These are phyloP conservation scores for Luidia sarsii DNA, from an alignment of 53 echinoderm and acorn worm species.

Conservation along the genomic window DNA sequence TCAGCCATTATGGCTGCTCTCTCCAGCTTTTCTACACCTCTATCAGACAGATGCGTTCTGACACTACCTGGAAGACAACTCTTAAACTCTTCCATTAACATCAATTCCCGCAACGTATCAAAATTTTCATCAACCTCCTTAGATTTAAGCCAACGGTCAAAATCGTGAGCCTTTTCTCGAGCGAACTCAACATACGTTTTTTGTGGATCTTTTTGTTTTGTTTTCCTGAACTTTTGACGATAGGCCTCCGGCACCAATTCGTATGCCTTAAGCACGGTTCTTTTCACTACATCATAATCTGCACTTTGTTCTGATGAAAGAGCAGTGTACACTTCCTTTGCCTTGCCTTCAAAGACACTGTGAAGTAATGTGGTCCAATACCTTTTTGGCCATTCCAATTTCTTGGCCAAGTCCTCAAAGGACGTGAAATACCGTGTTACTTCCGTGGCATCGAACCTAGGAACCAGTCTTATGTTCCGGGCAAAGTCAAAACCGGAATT, in stretches of 20 bases:
- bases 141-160: constrained; percentile 62
- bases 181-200: constrained; percentile 70
- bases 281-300: constrained; percentile 62
- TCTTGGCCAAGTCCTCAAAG: constrained; percentile 62
- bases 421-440: constrained; percentile 51
- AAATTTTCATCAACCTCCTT: constrained; percentile 32
- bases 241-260: constrained; percentile 77
- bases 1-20: constrained; percentile 35
- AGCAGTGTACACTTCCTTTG: constrained; percentile 60
- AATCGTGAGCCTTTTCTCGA: constrained; percentile 38
- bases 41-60: constrained; percentile 55
- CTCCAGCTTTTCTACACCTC: constrained; percentile 23
- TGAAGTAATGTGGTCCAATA: constrained; percentile 62
- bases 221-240: constrained; percentile 52
- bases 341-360: constrained; percentile 59
- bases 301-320: constrained; percentile 50
- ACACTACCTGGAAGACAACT: constrained; percentile 38
- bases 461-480: constrained; percentile 52
- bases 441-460: constrained; percentile 56
- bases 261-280: constrained; percentile 56
- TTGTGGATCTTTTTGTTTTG: constrained; percentile 33
- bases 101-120: constrained; percentile 46
- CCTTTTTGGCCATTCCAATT: constrained; percentile 60
- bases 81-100: constrained; percentile 60
- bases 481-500: constrained; percentile 32